Percentiles rank a stretch among this genome's conserved stretches.
Evolutionary conservation across 2,113 vertebrate species (phyloP).

Genomic region (Gymnocephalus cernua): DNA sequence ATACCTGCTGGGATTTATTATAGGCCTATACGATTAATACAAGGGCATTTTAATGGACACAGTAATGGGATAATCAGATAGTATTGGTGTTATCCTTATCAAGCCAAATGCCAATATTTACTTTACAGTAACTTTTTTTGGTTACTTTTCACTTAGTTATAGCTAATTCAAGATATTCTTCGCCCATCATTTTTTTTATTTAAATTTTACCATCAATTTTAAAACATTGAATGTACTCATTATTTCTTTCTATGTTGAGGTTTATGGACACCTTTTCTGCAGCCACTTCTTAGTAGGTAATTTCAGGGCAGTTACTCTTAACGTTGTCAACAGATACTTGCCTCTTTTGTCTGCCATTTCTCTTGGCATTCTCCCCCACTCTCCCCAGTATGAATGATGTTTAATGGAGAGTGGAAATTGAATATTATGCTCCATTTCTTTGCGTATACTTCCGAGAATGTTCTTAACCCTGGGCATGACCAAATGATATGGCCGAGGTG

Average conservation of each 20-base stretch:
- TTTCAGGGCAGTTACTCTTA: conserved; percentile 36
- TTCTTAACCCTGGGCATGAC: conserved; percentile 14
- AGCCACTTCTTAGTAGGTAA: not conserved
- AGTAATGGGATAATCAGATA: conserved; percentile 42
- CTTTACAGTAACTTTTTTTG: not conserved
- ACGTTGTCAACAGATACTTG: conserved; percentile 28
- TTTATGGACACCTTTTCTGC: conserved; percentile 16
- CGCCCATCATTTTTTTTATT: no score
- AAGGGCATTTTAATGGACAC: conserved; percentile 36
- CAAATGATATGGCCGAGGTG: conserved; percentile 11
- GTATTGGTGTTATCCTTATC: not conserved
- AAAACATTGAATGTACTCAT: conserved; percentile 1
- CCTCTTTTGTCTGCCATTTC: conserved; percentile 33
- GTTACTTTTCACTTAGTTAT: not conserved
- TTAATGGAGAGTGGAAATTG: conserved; percentile 60
- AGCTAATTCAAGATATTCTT: not conserved
- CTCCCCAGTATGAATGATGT: conserved; percentile 19
- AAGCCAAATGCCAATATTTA: not conserved
- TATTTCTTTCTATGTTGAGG: not conserved
- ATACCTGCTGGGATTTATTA: conserved; percentile 43
- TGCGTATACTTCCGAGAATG: conserved; percentile 33
- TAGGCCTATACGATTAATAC: conserved; percentile 20
- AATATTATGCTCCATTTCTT: conserved; percentile 55
- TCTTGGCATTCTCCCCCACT: conserved; percentile 9
- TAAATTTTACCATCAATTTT: no score